These are phyloP conservation scores for Catharus fuscescens DNA, from an alignment of 2,113 vertebrate species.

Conservation along the genomic window DNA sequence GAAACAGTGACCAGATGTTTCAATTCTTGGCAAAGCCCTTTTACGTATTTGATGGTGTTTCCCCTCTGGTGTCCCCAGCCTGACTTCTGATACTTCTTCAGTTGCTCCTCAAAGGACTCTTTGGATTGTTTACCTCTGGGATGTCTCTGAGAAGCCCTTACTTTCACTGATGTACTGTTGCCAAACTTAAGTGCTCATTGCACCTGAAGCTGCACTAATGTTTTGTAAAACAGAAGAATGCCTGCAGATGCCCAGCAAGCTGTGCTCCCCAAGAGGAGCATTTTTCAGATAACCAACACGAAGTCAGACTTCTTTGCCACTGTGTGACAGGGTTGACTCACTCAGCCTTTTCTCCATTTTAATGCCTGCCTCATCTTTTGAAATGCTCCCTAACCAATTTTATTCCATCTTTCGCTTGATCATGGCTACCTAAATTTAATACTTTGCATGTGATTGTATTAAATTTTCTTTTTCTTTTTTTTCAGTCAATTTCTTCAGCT, in stretches of 20 bases:
- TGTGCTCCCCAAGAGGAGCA: not conserved
- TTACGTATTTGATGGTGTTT: not conserved
- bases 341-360: not conserved
- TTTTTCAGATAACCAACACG: not conserved
- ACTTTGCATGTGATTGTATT: not conserved
- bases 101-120: not conserved
- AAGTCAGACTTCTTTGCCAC: not conserved
- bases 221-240: not conserved
- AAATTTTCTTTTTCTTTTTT: not conserved
- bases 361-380: not conserved
- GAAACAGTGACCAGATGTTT: not conserved
- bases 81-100: not conserved
- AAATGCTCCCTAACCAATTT: not conserved
- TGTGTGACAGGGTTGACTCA: not conserved
- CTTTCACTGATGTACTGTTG: not conserved
- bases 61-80: not conserved
- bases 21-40: not conserved
- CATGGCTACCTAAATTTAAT: not conserved
- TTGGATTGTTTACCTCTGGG: not conserved
- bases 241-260: not conserved
- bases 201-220: not conserved
- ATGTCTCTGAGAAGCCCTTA: not conserved
- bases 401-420: not conserved
- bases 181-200: not conserved
- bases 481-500: not conserved